Evolutionary conservation across 2,797 vertebrate species (phyloP), one percentile per base, ranked within the genome.

Genomic region (Gobio occitaniae): DNA sequence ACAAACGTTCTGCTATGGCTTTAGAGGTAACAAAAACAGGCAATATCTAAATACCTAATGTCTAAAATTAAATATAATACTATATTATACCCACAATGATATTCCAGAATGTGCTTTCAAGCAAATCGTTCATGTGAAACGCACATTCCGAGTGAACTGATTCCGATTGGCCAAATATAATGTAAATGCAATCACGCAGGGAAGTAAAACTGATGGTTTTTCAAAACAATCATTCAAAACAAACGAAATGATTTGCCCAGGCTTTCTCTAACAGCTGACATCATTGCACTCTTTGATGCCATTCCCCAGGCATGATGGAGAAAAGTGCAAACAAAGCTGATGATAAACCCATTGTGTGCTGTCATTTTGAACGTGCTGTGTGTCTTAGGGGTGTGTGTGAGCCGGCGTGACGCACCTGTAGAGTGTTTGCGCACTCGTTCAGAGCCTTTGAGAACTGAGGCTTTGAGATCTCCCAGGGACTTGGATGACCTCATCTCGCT

Each of bases 391-490:
- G 78, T 82, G 48, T 63, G 86, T 48, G 78, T 47, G 86, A 25
- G 63, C 44, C 47, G 4, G 19, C 12, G 1, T 12, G 29, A 81
- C 95, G 92, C 82, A 97, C 97, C 97, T 94, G 97, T 97, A 0
- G 97, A 97, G 91, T 96, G 96, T 88, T 97, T 98, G 91, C 97
- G 96, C 0, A 96, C 96, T 88, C 96, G 96, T 92, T 97, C 97
- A 0, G 94, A 94, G 87, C 96, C 96, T 86, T 97, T 97, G 86
- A 96, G 97, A 87, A 96, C 90, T 56, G 97, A 97, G 19, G 96
- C 96, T 93, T 98, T 95, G 87, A 98, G 94, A 86, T 98, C 97
- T n/a, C 97, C 97, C 90, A 97, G 95, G 19, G 97, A 98, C 82
- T 96, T 96, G 17, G 97, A 97, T 77, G 97, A 96, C 89, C 94